Conservation (phyloP, 2,797 vertebrate species). For the Acrossocheilus fasciatus region DNA sequence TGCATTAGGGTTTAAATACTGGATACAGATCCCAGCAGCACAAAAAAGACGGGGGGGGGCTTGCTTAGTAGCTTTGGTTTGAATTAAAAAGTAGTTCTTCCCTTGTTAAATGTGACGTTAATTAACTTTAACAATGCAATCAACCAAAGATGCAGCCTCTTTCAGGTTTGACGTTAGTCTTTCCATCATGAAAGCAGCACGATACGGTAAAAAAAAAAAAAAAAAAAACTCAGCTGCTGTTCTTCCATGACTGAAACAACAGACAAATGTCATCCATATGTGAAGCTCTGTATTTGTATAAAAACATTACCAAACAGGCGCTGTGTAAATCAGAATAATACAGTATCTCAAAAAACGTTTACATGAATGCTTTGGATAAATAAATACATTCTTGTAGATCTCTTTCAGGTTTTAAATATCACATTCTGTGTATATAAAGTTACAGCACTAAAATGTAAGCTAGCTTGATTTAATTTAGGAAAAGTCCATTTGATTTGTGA, state of each 20-base stretch:
- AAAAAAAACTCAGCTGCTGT: neutral
- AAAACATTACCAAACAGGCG: neutral
- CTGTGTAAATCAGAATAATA: neutral
- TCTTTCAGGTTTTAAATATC: neutral
- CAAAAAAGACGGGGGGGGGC: neutral
- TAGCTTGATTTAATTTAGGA: neutral
- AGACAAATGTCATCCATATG: slow-evolving; percentile 12
- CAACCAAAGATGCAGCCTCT: slow-evolving; percentile 22
- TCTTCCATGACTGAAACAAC: slow-evolving; percentile 1
- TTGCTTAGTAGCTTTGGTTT: neutral
- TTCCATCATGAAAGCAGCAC: slow-evolving; percentile 26
- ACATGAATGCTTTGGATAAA: neutral
- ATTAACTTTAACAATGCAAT: slow-evolving; percentile 45
- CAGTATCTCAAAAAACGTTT: neutral
- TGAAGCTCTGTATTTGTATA: slow-evolving; percentile 2
- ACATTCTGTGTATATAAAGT: neutral
- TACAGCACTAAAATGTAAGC: slow-evolving; percentile 5
- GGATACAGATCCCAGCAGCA: neutral
- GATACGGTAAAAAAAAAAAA: neutral
- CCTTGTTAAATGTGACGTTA: slow-evolving; percentile 20
- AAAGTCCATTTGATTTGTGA: neutral
- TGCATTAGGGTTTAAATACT: neutral
- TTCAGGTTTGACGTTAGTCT: neutral
- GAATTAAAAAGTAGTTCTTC: slow-evolving; percentile 27
- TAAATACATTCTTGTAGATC: neutral